phyloP scores from a whole-genome alignment of 2,797 vertebrate genomes.

The Acipenser oxyrinchus region DNA sequence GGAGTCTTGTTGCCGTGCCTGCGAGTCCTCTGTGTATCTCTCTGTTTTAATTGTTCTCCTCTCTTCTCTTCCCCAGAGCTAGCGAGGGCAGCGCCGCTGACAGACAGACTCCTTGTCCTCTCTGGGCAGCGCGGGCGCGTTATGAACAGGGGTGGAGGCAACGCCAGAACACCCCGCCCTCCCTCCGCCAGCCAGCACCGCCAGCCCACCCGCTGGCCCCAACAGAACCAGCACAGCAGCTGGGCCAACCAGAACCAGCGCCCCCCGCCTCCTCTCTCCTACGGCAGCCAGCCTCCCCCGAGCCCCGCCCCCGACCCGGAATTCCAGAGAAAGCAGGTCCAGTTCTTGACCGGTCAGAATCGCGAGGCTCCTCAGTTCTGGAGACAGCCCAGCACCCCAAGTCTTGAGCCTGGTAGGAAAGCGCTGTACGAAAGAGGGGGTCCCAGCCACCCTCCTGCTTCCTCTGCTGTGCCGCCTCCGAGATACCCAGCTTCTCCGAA shows the following conservation, averaged over 20 bases:
- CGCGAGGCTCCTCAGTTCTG: conserved; percentile 48
- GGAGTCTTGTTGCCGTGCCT: conserved; percentile 5
- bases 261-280: conserved; percentile 22
- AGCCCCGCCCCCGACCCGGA: conserved; percentile 14
- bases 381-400: conserved; percentile 12
- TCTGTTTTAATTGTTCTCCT: conserved; percentile 18
- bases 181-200: conserved; percentile 19
- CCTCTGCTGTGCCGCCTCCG: conserved; percentile 31
- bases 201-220: conserved; percentile 14
- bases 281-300: conserved; percentile 15
- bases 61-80: conserved; percentile 17
- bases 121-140: conserved; percentile 40
- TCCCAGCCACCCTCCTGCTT: conserved; percentile 8
- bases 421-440: not conserved
- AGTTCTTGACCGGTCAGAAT: conserved; percentile 54
- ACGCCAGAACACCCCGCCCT: conserved; percentile 43
- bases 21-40: conserved; percentile 11
- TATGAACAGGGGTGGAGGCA: conserved; percentile 66
- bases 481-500: too few relatives aligned
- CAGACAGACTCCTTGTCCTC: conserved; percentile 3
- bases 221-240: conserved; percentile 19
- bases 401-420: not conserved
- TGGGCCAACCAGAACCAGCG: conserved; percentile 16
- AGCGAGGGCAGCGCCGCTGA: conserved; percentile 23
- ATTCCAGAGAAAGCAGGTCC: conserved; percentile 56